Evolutionary conservation across 2,888 invertebrate species (phyloP), one percentile per base, ranked within the genome.

Genomic region (Automeris io): DNA sequence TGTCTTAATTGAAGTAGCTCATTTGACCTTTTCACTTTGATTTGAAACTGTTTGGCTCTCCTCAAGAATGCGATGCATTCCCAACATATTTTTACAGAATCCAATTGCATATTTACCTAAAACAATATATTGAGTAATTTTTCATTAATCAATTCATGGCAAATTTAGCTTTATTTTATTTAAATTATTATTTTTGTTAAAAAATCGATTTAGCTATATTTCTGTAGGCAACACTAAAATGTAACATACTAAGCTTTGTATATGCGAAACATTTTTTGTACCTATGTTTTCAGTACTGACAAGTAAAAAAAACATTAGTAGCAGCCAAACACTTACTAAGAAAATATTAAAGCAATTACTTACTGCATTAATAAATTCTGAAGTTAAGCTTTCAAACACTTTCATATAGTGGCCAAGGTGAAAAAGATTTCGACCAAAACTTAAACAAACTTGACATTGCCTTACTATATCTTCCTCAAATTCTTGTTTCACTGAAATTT

Each of bases 31-130:
- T 9, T 3, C 0, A 46, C 53, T 42, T 45, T 47, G 1, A 37
- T 25, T 26, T 55, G 49, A 32, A 69, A 66, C 13, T 13, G 25
- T 4, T 24, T 8, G 0, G 56, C 46, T 39, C 45, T 61, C 0
- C 31, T 32, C 1, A 69, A 21, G 1, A 50, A 26, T 1, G 58
- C 47, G 1, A 32, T 18, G 23, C 69, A 69, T 32, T 69, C 65
- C 69, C 69, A 69, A 33, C 69, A 69, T 5, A 69, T 7, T 5
- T 40, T 35, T 3, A 56, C n/a, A 0, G 41, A 29, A 8, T 54
- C 46, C 8, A 43, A 1, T 1, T 18, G 8, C 1, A 7, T 18
- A 1, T 7, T 24, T 6, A 18, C 26, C 57, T 61, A 45, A 6
- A 49, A 45, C 18, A 16, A 4, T 5, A 11, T 9, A 6, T 7